Base-by-base conservation (phyloP, 2,113 vertebrate genomes). In the Marcusenius ussheri region DNA sequence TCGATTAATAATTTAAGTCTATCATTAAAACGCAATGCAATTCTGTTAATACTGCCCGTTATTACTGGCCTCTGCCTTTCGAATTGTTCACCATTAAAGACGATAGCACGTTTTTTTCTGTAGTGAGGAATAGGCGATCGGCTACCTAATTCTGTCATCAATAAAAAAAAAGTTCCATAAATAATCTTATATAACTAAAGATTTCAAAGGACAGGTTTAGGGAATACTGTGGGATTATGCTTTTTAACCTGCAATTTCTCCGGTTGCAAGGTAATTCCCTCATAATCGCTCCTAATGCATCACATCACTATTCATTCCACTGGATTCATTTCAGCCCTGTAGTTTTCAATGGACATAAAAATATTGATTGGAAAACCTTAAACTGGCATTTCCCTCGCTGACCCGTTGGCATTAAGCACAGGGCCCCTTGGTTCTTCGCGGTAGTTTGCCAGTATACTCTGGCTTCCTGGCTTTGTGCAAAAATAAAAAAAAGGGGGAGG, bases 361-460 rank as follows among this genome's bases (percentile, higher is more conserved):
- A 84, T 45, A 89, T 58, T 89, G 51, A 89, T 51, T 39, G 49
- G 74, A 77, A 84, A 89, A 56, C 80, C 80, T 58, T 62, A 46
- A 62, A 58, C 50, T 88, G 62, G 31, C 49, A 88, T 56, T 39
- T 80, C 42, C 86, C 42, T 88, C 35, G 42, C 90, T 88, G 87
- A 87, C 51, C 35, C 85, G n/a, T 27, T 46, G 46, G 56, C 51
- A 89, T 89, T 83, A 56, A 74, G 83, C 53, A 89, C n/a, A 70
- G 10, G n/a, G 27, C 42, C 70, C 66, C 50, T 83, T n/a, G 31
- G 47, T 77, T 50, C 46, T n/a, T 77, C 24, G 39, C 84, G 21
- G 9, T 31, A 74, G 45, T 31, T 15, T 39, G 53, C 89, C 87
- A 21, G 31, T 88, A 53, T 91, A 51, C 46, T 19, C 58, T 19